Conservation (phyloP, 37 sponge, comb jelly and placozoan genomes). For the Ianthella basta region DNA sequence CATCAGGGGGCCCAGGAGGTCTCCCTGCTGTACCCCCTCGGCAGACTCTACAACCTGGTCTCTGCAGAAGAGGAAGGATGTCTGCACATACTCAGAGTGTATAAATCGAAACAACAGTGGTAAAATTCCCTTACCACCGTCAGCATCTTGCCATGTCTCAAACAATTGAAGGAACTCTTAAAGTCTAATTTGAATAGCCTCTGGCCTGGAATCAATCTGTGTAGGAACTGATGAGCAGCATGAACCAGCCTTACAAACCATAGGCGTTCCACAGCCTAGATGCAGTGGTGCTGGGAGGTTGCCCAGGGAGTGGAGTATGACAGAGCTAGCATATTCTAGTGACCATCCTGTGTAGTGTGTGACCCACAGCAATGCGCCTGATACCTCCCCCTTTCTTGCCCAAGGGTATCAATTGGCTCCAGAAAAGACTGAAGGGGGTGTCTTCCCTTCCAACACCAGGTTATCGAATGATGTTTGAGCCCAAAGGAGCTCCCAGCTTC, state of each 20-base stretch:
- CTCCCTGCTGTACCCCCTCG: conserved; percentile 38
- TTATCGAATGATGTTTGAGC: conserved; percentile 26
- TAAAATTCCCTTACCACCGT: background rate
- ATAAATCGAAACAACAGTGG: background rate
- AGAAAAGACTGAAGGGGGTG: conserved; percentile 39
- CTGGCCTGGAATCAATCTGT: background rate
- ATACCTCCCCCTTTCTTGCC: conserved; percentile 43
- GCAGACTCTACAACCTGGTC: conserved; percentile 36
- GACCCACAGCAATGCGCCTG: conserved; percentile 50
- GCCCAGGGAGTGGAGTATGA: background rate
- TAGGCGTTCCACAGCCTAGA: conserved; percentile 6
- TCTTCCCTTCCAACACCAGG: conserved; percentile 38
- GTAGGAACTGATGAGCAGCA: conserved; percentile 31
- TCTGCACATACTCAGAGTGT: background rate
- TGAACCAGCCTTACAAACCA: conserved; percentile 35
- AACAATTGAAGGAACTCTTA: conserved; percentile 33
- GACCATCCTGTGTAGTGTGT: conserved; percentile 31
- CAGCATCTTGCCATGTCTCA: conserved; percentile 33
- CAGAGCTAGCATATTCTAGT: conserved; percentile 28
- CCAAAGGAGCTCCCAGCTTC: background rate
- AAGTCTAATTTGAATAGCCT: conserved; percentile 29
- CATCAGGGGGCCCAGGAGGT: conserved; percentile 42
- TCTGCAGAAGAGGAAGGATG: conserved; percentile 19
- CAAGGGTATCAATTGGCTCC: conserved; percentile 44
- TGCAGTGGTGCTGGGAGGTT: background rate